Percentiles rank a stretch among this genome's conserved stretches.
These are phyloP conservation scores for Leuciscus waleckii DNA, from an alignment of 2,797 vertebrate genomes.

Conservation along the genomic window DNA sequence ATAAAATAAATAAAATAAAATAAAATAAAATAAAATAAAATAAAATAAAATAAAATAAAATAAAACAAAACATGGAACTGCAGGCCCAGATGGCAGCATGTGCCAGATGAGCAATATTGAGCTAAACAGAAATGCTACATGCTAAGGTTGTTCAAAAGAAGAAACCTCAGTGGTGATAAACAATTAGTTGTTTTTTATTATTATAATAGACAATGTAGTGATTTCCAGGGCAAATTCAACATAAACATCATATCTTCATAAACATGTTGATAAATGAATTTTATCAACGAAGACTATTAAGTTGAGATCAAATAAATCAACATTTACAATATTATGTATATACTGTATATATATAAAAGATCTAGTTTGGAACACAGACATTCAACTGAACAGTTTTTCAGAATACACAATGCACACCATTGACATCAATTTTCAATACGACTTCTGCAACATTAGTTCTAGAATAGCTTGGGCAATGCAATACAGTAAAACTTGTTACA, in stretches of 20 bases:
- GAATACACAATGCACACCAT: constrained; percentile 72
- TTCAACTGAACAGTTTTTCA: constrained; percentile 66
- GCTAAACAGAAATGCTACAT: neutral
- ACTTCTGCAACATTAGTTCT: constrained; percentile 48
- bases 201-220: constrained; percentile 71
- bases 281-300: constrained; percentile 70
- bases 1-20: too few species aligned
- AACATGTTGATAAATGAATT: constrained; percentile 67
- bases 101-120: neutral
- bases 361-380: constrained; percentile 70
- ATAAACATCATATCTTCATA: constrained; percentile 68
- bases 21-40: too few species aligned
- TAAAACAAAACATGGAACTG: too few species aligned
- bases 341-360: constrained; percentile 52
- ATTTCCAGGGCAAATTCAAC: constrained; percentile 72
- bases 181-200: constrained; percentile 32
- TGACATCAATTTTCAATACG: constrained; percentile 59
- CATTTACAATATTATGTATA: constrained; percentile 64
- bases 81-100: too few species aligned
- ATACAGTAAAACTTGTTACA: constrained; percentile 45
- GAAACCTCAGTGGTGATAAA: constrained; percentile 42
- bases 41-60: too few species aligned
- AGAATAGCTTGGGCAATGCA: constrained; percentile 44
- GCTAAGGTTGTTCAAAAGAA: neutral
- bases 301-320: constrained; percentile 68